phyloP scores from a whole-genome alignment of 2,888 invertebrate species.

The Macroteleia sp. region DNA sequence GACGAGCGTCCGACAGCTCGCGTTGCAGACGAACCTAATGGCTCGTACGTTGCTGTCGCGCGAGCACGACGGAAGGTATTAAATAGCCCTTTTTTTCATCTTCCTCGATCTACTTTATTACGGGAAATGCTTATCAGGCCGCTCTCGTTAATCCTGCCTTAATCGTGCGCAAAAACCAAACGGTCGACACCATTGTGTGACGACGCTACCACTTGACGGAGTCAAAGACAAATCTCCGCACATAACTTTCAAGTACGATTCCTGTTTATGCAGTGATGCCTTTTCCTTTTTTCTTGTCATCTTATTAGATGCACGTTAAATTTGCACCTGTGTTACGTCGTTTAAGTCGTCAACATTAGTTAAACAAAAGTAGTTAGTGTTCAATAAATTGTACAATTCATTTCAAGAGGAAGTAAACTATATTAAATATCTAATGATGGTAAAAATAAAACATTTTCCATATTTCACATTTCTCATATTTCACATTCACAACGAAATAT shows the following conservation, averaged over 20 bases:
- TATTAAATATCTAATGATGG: too few species aligned
- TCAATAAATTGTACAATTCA: background rate
- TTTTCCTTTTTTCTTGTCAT: background rate
- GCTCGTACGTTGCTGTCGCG: conserved; percentile 55
- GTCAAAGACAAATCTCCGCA: conserved; percentile 38
- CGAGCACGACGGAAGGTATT: conserved; percentile 50
- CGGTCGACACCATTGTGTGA: conserved; percentile 36
- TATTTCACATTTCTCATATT: too few species aligned
- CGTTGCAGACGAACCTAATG: conserved; percentile 62
- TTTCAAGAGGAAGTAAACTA: background rate
- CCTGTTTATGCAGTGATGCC: conserved; percentile 26
- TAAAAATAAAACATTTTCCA: too few species aligned
- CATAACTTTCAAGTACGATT: conserved; percentile 25
- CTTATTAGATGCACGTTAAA: conserved; percentile 8
- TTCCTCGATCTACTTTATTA: conserved; percentile 47
- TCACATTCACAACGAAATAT: too few species aligned
- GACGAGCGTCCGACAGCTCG: conserved; percentile 68
- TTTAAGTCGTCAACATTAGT: too few species aligned
- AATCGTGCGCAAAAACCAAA: conserved; percentile 52
- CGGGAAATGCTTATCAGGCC: conserved; percentile 52
- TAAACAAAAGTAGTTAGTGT: background rate
- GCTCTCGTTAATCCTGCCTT: conserved; percentile 47
- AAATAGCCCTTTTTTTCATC: conserved; percentile 59
- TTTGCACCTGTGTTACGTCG: background rate
- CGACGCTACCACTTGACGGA: conserved; percentile 30